phyloP scores from a whole-genome alignment of 2,888 invertebrate genomes.

The Cerceris rybyensis region DNA sequence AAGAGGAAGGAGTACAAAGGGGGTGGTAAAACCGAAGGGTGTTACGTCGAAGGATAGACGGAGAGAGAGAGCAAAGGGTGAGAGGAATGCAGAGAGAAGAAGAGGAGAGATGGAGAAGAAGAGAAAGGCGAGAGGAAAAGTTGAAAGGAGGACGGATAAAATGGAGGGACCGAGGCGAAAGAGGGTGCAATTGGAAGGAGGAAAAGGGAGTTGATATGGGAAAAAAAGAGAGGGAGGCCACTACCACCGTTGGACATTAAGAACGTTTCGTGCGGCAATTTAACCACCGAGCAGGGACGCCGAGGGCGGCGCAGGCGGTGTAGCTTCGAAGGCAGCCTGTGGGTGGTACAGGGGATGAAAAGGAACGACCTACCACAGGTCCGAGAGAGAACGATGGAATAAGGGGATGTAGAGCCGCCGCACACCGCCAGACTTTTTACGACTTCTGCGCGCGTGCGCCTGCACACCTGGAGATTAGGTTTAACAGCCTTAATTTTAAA shows the following conservation, averaged over 20 bases:
- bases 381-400: constrained; percentile 21
- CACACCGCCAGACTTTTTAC: constrained; percentile 62
- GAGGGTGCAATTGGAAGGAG: constrained; percentile 3
- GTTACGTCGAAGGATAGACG: constrained; percentile 16
- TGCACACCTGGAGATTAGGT: constrained; percentile 75
- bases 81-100: constrained; percentile 27
- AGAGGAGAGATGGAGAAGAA: constrained; percentile 20
- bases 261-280: constrained; percentile 73
- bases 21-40: constrained; percentile 8
- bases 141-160: constrained; percentile 14
- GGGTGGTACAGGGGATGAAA: constrained; percentile 25
- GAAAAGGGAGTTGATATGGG: constrained; percentile 37
- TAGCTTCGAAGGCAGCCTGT: constrained; percentile 46
- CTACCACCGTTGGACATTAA: constrained; percentile 70
- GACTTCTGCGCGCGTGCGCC: constrained; percentile 62
- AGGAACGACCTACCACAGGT: constrained; percentile 1
- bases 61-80: constrained; percentile 29
- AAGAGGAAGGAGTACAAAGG: constrained; percentile 29
- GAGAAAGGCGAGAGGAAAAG: constrained; percentile 22
- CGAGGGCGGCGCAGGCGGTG: constrained; percentile 57
- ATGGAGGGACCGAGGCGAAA: not conserved
- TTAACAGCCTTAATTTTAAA: constrained; percentile 78
- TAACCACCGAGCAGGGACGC: constrained; percentile 64
- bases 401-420: constrained; percentile 18
- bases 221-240: constrained; percentile 38